Base-by-base conservation (phyloP, 2,797 vertebrate species). In the Amphiprion clarkii region DNA sequence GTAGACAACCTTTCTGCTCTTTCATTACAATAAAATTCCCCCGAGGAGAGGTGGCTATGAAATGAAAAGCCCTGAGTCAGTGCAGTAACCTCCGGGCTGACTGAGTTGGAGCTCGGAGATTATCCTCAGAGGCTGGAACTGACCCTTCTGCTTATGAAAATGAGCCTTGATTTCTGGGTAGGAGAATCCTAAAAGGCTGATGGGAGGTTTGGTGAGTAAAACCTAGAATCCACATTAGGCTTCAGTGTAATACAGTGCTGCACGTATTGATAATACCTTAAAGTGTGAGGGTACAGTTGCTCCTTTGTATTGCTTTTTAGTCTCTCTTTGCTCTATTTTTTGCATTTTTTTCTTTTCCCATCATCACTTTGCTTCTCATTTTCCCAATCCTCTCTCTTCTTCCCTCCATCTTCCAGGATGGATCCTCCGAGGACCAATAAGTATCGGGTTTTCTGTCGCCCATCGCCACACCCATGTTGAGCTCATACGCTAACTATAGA, bases 401-500 rank as follows among this genome's bases (percentile, higher is more conserved):
- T 73, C 25, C 31, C 6, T 60, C 31, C 31, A 0, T 59, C 42
- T 54, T 77, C 48, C 65, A 58, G 29, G 42, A 73, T 61, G 16
- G 13, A 71, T 79, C 52, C 58, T 69, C 55, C 1, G 31, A 55
- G 55, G 44, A 25, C 49, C 1, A 3, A 63, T 71, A 60, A 13
- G 62, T 70, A 64, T 74, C 70, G 36, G 65, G 67, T 67, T 84
- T 25, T 78, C 71, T 74, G 63, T 74, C 23, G 52, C 63, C 65
- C 8, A 65, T 73, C 61, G 76, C 82, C 87, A 82, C 83, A 65
- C 87, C 83, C 89, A 64, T 51, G 53, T 16, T 83, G 70, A 84
- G 74, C 69, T 90, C 84, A 86, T 69, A 53, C 46, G 52, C 84
- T 62, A 82, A 75, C 76, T 84, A 71, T 85, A 86, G 83, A 78